A percentile compares a stretch with the other conserved stretches of the same genome.
phyloP scores from a whole-genome alignment of 2,888 invertebrate genomes.

The Pycnomerus fuliginosus region DNA sequence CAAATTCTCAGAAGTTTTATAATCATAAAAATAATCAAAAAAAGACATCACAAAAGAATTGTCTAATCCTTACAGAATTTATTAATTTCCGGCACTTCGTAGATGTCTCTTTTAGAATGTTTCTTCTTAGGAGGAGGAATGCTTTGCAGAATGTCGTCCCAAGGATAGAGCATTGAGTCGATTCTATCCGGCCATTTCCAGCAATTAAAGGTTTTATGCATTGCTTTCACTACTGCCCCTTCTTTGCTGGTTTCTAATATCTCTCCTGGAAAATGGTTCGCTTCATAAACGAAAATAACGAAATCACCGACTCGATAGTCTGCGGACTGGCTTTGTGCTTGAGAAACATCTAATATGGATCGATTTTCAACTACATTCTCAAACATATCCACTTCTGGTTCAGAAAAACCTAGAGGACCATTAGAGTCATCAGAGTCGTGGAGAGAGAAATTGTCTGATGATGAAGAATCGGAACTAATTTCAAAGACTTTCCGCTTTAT shows the following conservation, averaged over 20 bases:
- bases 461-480: not conserved
- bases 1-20: not conserved
- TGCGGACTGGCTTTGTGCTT: not conserved
- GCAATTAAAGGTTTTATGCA: conserved; percentile 18
- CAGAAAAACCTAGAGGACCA: no score
- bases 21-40: conserved; percentile 1
- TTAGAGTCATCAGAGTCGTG: not conserved
- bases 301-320: not conserved
- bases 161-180: conserved; percentile 10
- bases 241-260: conserved; percentile 8
- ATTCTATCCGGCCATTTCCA: conserved; percentile 20
- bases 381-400: not conserved
- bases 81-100: not conserved
- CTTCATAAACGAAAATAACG: no score
- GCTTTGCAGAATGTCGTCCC: conserved; percentile 11
- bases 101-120: not conserved
- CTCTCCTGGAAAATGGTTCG: conserved; percentile 11
- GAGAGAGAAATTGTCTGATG: not conserved
- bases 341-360: not conserved
- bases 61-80: not conserved
- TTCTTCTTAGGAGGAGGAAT: conserved; percentile 14
- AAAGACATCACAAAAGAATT: no score
- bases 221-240: conserved; percentile 10
- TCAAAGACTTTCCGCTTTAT: not conserved
- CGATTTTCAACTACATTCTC: not conserved